A percentile compares a stretch with the other conserved stretches of the same genome.
These are phyloP conservation scores for Macroteleia sp. DNA, from an alignment of 2,888 invertebrate species.

Conservation along the genomic window DNA sequence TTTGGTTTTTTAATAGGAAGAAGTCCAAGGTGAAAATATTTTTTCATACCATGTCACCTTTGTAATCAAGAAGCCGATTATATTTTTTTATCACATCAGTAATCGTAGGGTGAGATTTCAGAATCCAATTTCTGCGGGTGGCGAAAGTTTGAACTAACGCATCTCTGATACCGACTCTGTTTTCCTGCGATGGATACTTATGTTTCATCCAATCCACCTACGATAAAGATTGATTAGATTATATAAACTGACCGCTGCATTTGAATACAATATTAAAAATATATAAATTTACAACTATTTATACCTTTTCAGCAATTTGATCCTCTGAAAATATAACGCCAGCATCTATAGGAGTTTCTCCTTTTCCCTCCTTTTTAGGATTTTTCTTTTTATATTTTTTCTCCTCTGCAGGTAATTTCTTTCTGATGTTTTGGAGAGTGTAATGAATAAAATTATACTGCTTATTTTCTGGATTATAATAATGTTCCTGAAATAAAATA, in stretches of 20 bases:
- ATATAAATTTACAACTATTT: slow-evolving; percentile 2
- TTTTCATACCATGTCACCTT: slow-evolving; percentile 31
- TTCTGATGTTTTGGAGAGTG: not conserved
- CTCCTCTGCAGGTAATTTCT: not conserved
- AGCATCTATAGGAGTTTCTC: not conserved
- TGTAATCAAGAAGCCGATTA: slow-evolving; percentile 23
- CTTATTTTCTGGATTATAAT: not conserved
- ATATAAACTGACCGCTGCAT: not conserved
- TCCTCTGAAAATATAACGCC: slow-evolving; percentile 14
- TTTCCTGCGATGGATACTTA: slow-evolving; percentile 15
- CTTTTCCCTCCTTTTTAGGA: not conserved
- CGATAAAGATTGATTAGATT: slow-evolving; percentile 4
- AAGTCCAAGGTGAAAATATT: not conserved
- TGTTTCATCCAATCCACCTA: slow-evolving; percentile 30
- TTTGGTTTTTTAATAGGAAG: too few species aligned
- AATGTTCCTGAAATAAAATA: slow-evolving; percentile 11
- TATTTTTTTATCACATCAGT: slow-evolving; percentile 16
- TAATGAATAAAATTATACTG: slow-evolving; percentile 5
- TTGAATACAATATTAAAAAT: not conserved
- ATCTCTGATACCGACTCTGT: slow-evolving; percentile 3
- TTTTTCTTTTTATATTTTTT: slow-evolving; percentile 5
- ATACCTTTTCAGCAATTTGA: slow-evolving; percentile 10
- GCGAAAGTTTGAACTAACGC: slow-evolving; percentile 10
- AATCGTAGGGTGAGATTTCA: slow-evolving; percentile 2
- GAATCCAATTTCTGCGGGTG: slow-evolving; percentile 22